Evolutionary conservation across 2,888 invertebrate genomes (phyloP).

Genomic region (Diplolepis rosae): DNA sequence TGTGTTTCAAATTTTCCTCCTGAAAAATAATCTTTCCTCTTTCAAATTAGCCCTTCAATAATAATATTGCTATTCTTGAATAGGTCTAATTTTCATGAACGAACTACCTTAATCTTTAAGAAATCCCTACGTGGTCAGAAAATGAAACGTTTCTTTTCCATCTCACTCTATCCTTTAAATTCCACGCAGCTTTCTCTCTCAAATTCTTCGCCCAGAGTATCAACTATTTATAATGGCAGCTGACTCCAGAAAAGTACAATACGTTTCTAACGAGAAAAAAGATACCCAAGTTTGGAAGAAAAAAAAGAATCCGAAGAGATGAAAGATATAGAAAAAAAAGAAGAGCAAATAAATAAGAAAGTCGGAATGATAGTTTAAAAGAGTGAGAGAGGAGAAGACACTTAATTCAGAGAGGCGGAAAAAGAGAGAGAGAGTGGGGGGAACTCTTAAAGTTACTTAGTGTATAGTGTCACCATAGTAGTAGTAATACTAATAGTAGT

Average conservation of each 20-base stretch:
- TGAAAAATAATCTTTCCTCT: no score
- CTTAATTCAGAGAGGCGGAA: background rate
- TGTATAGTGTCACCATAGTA: conserved; percentile 25
- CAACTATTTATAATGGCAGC: conserved; percentile 13
- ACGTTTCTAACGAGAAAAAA: background rate
- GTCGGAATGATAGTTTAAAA: background rate
- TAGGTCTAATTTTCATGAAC: no score
- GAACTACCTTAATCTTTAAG: conserved; percentile 16
- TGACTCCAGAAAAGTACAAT: background rate
- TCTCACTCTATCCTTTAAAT: conserved; percentile 4
- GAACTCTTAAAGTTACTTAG: background rate
- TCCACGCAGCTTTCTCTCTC: background rate
- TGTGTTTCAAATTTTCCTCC: no score
- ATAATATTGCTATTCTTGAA: no score
- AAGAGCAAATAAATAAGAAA: background rate
- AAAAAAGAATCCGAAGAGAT: background rate
- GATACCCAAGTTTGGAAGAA: background rate
- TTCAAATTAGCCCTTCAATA: no score
- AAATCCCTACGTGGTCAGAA: conserved; percentile 18
- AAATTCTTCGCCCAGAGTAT: conserved; percentile 6
- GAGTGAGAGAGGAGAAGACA: background rate
- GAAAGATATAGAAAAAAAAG: background rate
- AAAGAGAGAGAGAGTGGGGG: background rate
- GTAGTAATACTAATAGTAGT: no score
- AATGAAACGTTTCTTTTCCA: conserved; percentile 2